A percentile compares a stretch with the other conserved stretches of the same genome.
These are phyloP conservation scores for Etheostoma spectabile DNA, from an alignment of 2,113 vertebrate genomes.

Conservation along the genomic window DNA sequence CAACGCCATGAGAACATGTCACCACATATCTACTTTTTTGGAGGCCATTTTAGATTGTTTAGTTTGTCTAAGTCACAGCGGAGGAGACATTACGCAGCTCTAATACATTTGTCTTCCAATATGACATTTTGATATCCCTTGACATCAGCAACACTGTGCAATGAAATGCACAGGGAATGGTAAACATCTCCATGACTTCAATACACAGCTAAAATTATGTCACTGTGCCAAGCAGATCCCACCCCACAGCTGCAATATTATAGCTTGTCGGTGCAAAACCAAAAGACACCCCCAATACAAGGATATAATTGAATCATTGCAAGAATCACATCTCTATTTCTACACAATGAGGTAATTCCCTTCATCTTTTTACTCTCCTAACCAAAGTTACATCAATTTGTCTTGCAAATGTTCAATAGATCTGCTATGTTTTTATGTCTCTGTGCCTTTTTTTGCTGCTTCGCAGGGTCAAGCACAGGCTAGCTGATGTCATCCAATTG, in stretches of 20 bases:
- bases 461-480: conserved; percentile 45
- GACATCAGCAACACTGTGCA: conserved; percentile 41
- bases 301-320: conserved; percentile 1
- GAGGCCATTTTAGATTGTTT: conserved; percentile 56
- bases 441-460: conserved; percentile 26
- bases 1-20: conserved; percentile 65
- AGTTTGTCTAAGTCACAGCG: conserved; percentile 51
- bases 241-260: conserved; percentile 53
- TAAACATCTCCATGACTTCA: conserved; percentile 36
- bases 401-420: conserved; percentile 47
- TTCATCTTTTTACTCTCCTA: conserved; percentile 25
- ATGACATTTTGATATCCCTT: conserved; percentile 50
- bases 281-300: conserved; percentile 3
- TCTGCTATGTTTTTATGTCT: conserved; percentile 43
- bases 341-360: conserved; percentile 39
- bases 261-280: conserved; percentile 1
- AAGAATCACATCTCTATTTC: conserved; percentile 21
- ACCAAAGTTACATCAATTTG: conserved; percentile 40
- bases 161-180: conserved; percentile 29
- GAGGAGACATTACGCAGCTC: conserved; percentile 32
- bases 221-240: conserved; percentile 44
- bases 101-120: conserved; percentile 38
- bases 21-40: conserved; percentile 52
- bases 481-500: conserved; percentile 75
- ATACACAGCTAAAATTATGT: conserved; percentile 23